A percentile compares a stretch with the other conserved stretches of the same genome.
Evolutionary conservation across 1,140 invertebrate species (phyloP).

Genomic region (Calosoma granatense): DNA sequence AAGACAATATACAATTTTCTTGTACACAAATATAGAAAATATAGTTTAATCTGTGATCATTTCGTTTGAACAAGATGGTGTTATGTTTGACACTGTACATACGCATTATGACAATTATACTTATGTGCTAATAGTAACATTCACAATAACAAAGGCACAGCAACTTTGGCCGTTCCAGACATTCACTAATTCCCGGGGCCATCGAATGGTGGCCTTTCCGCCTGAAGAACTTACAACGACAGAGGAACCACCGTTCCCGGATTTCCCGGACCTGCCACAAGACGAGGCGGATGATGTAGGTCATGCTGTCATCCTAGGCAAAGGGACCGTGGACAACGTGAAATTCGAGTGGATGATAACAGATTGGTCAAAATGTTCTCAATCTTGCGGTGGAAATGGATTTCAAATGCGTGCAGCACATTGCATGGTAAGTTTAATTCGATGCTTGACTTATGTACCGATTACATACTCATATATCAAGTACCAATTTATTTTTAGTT

Average conservation of each 20-base stretch:
- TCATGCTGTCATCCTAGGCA: slow-evolving; percentile 33
- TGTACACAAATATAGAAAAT: too few relatives aligned
- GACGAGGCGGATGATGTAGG: slow-evolving; percentile 17
- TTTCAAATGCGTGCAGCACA: slow-evolving; percentile 58
- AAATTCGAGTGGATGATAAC: slow-evolving; percentile 71
- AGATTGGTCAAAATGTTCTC: slow-evolving; percentile 76
- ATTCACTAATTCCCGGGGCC: slow-evolving; percentile 48
- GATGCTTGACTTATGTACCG: too few relatives aligned
- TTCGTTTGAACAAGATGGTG: too few relatives aligned
- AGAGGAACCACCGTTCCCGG: neutral
- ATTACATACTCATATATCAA: too few relatives aligned
- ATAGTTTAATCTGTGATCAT: too few relatives aligned
- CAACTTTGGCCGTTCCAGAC: slow-evolving; percentile 62
- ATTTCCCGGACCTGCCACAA: neutral
- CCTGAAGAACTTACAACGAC: neutral
- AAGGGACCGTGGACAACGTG: slow-evolving; percentile 39
- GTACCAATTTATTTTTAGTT: too few relatives aligned
- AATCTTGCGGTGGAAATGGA: slow-evolving; percentile 67
- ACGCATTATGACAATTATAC: neutral
- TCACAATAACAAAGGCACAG: slow-evolving; percentile 38
- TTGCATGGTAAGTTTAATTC: slow-evolving; percentile 52
- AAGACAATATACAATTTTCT: too few relatives aligned
- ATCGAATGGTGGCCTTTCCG: slow-evolving; percentile 36
- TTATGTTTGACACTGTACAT: too few relatives aligned
- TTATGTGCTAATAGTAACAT: slow-evolving; percentile 13